Evolutionary conservation across 2,888 invertebrate genomes (phyloP).

Genomic region (Aleiodes testaceus): DNA sequence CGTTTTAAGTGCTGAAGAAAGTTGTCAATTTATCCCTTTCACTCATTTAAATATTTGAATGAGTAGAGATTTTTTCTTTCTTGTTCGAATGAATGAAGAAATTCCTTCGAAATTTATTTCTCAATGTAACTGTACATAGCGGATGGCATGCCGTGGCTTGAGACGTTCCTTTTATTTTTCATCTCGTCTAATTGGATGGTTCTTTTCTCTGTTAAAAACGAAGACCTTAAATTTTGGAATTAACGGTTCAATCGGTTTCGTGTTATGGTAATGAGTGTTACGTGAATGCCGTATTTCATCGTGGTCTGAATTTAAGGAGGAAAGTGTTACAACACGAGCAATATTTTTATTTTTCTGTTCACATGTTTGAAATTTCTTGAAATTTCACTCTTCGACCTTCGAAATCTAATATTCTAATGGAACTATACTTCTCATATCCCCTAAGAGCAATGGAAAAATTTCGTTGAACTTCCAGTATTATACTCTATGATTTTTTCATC

Average conservation of each 20-base stretch:
- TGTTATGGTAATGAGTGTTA: slow-evolving; percentile 26
- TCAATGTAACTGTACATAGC: no score
- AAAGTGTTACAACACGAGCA: slow-evolving; percentile 30
- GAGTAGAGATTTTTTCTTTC: no score
- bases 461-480: background rate
- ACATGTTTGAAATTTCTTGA: background rate
- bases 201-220: background rate
- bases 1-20: no score
- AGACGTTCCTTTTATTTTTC: background rate
- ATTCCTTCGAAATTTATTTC: no score
- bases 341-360: slow-evolving; percentile 1
- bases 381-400: slow-evolving; percentile 15
- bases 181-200: background rate
- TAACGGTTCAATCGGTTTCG: slow-evolving; percentile 23
- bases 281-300: slow-evolving; percentile 2
- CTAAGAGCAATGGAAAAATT: background rate
- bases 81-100: no score
- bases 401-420: background rate
- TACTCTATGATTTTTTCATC: background rate
- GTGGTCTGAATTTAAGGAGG: slow-evolving; percentile 30
- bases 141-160: background rate
- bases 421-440: background rate
- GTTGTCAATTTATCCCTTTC: no score
- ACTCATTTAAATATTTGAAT: no score
- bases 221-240: slow-evolving; percentile 16